A percentile compares a stretch with the other conserved stretches of the same genome.
Evolutionary conservation across 2,797 vertebrate genomes (phyloP).

Genomic region (Kryptolebias ocellatus): DNA sequence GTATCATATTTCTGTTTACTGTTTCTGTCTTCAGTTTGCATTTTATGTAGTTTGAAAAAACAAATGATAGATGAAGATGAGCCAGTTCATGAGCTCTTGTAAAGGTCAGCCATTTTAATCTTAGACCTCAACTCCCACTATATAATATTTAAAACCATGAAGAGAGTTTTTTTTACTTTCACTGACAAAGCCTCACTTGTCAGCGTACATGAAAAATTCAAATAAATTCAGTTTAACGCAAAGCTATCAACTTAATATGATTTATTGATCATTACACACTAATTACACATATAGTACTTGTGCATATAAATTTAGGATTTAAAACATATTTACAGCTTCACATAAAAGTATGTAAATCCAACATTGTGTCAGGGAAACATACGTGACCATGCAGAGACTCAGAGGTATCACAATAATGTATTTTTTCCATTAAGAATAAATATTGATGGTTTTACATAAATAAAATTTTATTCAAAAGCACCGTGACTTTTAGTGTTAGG

Average conservation of each 20-base stretch:
- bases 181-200: not conserved
- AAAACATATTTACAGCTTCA: too few species aligned
- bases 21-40: not conserved
- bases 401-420: too few species aligned
- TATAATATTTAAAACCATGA: constrained; percentile 6
- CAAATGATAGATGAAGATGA: constrained; percentile 33
- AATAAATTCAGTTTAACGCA: not conserved
- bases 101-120: constrained; percentile 36
- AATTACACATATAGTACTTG: too few species aligned
- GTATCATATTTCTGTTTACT: not conserved
- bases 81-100: constrained; percentile 31
- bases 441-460: too few species aligned
- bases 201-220: not conserved
- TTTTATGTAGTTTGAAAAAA: constrained; percentile 9
- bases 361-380: too few species aligned
- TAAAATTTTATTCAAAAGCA: too few species aligned
- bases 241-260: not conserved
- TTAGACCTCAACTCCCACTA: constrained; percentile 32
- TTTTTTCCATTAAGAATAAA: too few species aligned
- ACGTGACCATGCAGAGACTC: too few species aligned
- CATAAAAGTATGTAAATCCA: too few species aligned
- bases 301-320: too few species aligned
- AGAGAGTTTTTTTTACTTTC: not conserved
- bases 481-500: too few species aligned
- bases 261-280: too few species aligned